Base-by-base conservation (phyloP, 2,888 invertebrate genomes). In the Diaphora mendica region DNA sequence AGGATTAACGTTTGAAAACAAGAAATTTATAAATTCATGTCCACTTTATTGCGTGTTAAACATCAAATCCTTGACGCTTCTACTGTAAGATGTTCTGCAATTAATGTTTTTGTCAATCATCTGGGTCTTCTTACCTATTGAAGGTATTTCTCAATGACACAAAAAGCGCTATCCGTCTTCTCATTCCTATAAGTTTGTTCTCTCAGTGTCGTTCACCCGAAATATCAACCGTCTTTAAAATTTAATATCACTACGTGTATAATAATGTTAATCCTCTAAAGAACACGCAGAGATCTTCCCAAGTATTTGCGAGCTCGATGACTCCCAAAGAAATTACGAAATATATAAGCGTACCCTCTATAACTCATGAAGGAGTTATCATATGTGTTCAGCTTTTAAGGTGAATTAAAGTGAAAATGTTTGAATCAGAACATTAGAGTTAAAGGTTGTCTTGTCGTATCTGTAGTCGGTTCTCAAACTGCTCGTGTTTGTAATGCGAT, bases 281-380 rank as follows among this genome's bases (percentile, higher is more conserved):
- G n/a, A 59, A 68, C 26, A 76, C 35, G 30, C 64, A n/a, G 64
- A 64, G 68, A 65, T 5, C 23, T n/a, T 17, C 8, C 15, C 15
- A 74, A 75, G 70, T 72, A 71, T 78, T 75, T 48, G 67, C 68
- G 69, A 68, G 70, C 64, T 74, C 64, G 39, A 70, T 68, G 64
- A 72, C 71, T 80, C 73, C 68, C 72, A 72, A 73, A 78, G 72
- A 66, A 77, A 82, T 82, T 78, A 80, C 55, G 71, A 55, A 73
- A 73, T 65, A 64, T 64, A 64, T 73, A 42, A 59, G 39, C 17
- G 59, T 59, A 35, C 20, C 48, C n/a, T 35, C 74, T 30, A 65
- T 76, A 72, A 77, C 71, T 79, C 65, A 76, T 73, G 65, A 73
- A 83, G 51, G 70, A 72, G 75, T 75, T 71, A 71, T 74, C 77